A percentile compares a stretch with the other conserved stretches of the same genome.
phyloP scores from a whole-genome alignment of 2,113 vertebrate genomes.

The Passerina amoena region DNA sequence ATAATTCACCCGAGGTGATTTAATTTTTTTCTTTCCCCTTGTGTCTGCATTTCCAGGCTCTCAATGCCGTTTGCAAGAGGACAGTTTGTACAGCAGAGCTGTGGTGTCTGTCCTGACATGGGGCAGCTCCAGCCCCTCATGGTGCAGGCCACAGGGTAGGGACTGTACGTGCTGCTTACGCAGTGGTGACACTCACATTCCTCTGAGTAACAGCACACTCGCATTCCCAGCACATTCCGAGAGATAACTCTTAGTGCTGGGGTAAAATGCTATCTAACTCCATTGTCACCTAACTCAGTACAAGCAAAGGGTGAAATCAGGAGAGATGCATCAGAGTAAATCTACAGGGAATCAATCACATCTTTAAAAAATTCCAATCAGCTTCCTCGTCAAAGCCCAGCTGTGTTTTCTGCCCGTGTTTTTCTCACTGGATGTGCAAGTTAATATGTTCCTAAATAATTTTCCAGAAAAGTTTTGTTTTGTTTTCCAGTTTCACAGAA shows the following conservation, averaged over 20 bases:
- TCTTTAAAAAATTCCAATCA: not conserved
- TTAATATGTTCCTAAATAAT: conserved; percentile 6
- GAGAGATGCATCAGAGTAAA: not conserved
- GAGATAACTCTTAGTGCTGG: not conserved
- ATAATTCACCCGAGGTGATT: not conserved
- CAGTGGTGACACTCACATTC: not conserved
- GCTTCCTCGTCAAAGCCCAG: not conserved
- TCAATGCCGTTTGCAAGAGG: not conserved
- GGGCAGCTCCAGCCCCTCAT: not conserved
- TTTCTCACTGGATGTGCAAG: not conserved
- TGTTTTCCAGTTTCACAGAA: conserved; percentile 44
- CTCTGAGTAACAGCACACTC: not conserved
- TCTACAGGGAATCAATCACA: not conserved
- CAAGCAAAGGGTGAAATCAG: not conserved
- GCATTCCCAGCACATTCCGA: not conserved
- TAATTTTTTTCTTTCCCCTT: not conserved
- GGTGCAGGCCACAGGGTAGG: not conserved
- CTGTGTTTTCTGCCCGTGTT: not conserved
- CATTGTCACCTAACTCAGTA: not conserved
- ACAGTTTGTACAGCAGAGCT: not conserved
- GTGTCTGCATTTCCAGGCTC: not conserved
- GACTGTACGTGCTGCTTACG: not conserved
- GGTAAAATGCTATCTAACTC: not conserved
- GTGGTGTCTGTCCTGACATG: fast-evolving
- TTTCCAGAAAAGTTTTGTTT: conserved; percentile 26